Conservation (phyloP, 2,797 vertebrate species). For the Xiphorhynchus erythropygius region DNA sequence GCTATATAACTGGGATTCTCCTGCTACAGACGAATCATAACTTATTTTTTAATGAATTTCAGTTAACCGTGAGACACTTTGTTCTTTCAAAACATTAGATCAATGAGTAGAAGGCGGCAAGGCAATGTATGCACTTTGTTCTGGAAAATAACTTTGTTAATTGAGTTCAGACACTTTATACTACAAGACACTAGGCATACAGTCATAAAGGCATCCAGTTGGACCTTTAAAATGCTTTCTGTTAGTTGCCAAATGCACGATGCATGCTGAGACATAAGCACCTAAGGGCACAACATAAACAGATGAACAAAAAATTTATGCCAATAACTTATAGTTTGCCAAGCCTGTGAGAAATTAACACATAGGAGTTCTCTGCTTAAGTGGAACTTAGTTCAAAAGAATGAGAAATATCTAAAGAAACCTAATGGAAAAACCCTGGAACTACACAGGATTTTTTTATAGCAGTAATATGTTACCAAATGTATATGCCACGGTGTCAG, state of each 20-base stretch:
- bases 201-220: background rate
- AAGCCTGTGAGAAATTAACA: conserved; percentile 16
- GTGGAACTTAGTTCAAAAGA: conserved; percentile 6
- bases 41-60: background rate
- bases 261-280: background rate
- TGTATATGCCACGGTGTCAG: background rate
- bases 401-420: background rate
- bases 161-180: background rate
- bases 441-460: background rate
- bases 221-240: background rate
- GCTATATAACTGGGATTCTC: background rate
- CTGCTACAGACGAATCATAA: background rate
- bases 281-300: conserved; percentile 25
- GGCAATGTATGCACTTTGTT: background rate
- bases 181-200: background rate
- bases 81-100: background rate
- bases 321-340: background rate
- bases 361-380: background rate
- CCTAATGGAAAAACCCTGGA: background rate
- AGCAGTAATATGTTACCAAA: background rate
- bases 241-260: background rate
- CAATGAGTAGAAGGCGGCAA: background rate
- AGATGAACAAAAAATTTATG: conserved; percentile 10
- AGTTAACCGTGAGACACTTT: background rate
- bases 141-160: conserved; percentile 32